These are phyloP conservation scores for Synchiropus splendidus DNA, from an alignment of 2,113 vertebrate genomes.

Conservation along the genomic window DNA sequence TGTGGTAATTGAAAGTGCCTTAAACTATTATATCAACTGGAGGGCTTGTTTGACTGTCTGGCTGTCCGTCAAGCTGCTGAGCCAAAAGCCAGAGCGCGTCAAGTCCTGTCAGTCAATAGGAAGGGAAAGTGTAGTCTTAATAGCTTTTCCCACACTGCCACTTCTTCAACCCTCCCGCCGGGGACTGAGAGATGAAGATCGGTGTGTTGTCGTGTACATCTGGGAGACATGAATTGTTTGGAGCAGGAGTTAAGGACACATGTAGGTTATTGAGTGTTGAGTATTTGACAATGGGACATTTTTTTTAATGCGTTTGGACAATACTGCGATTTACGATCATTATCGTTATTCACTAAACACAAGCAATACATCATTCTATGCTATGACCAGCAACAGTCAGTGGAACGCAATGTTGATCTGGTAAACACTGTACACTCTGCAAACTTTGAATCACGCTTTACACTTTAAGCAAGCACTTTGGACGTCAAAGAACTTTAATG, in stretches of 20 bases:
- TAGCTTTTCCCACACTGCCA: conserved; percentile 94
- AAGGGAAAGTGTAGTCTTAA: conserved; percentile 99
- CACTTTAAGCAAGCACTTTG: too few relatives aligned
- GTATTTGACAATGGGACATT: too few relatives aligned
- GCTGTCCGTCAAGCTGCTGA: conserved; percentile 90
- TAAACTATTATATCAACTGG: conserved; percentile 99
- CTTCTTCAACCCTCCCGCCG: conserved; percentile 74
- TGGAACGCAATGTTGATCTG: too few relatives aligned
- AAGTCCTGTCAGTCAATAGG: conserved; percentile 98
- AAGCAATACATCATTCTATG: too few relatives aligned
- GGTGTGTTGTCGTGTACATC: conserved; percentile 96
- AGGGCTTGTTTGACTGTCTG: conserved; percentile 99
- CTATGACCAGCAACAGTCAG: too few relatives aligned
- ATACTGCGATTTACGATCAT: too few relatives aligned
- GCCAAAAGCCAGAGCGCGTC: conserved; percentile 95
- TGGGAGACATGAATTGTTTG: conserved; percentile 74
- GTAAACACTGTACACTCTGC: too few relatives aligned
- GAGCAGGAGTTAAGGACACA: conserved; percentile 72
- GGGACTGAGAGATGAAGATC: conserved; percentile 77
- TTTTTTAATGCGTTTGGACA: too few relatives aligned
- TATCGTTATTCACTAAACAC: too few relatives aligned
- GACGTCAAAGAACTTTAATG: too few relatives aligned
- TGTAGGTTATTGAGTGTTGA: not conserved
- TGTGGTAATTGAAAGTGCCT: conserved; percentile 99
- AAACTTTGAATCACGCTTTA: too few relatives aligned